Base-by-base conservation (phyloP, 2,113 vertebrate species). In the Oreochromis aureus region DNA sequence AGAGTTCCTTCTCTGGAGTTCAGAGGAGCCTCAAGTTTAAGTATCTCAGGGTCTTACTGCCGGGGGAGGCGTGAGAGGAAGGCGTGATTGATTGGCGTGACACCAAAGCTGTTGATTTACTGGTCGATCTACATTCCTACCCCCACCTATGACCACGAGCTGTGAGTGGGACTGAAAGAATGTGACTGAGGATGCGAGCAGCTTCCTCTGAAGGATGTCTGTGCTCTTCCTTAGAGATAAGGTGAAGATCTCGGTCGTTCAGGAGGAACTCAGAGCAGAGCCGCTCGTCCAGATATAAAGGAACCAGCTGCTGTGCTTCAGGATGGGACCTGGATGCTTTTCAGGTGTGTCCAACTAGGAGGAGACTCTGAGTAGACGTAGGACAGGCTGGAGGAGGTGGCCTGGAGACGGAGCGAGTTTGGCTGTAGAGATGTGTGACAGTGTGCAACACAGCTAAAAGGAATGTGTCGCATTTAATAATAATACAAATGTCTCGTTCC, bases 1-100 rank as follows among this genome's bases (percentile, higher is more conserved):
- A 1, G 61, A 66, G 61, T 0, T 66, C 61, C 34, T 39, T 39
- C 34, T 66, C 61, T 39, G 34, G 10, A 39, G 19, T 0, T 39
- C 61, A 41, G 63, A 41, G 66, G 39, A 73, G 59, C 59, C 59
- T 36, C 32, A 36, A 36, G 59, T 36, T 63, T n/a, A 63, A 36
- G 59, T 66, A 48, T 71, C 66, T 69, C 19, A 0, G 63, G 63
- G 63, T 1, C 36, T 44, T 24, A 46, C 24, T 48, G 5, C 41
- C 2, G 9, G n/a, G 15, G 0, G 22, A 27, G 39, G 8, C 7
- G 1, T 0, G 12, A 71, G 36, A 9, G n/a, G 12, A n/a, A 66
- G 61, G 61, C n/a, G 12, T 66, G 61, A 66, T 39, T 39, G 12
- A 71, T 24, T 16, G n/a, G 12, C 12, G n/a, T 44, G 36, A 24